These are phyloP conservation scores for Chiroxiphia lanceolata DNA, from an alignment of 2,797 vertebrate species.

Conservation along the genomic window DNA sequence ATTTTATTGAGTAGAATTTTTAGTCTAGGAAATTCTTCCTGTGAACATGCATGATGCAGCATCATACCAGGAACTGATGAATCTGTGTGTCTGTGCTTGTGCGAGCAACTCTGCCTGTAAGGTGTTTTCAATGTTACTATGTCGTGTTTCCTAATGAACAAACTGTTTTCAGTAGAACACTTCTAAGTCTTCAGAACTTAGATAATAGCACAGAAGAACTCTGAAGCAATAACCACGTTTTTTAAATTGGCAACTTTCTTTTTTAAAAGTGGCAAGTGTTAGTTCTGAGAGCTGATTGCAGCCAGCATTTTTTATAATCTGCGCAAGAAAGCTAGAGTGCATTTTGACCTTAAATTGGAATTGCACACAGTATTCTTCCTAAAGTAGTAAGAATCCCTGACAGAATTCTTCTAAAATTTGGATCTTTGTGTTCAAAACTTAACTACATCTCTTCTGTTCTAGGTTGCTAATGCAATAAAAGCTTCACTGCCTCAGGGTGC, in stretches of 20 bases:
- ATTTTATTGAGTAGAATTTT: neutral
- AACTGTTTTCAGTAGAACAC: neutral
- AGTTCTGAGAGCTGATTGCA: neutral
- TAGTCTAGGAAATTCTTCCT: neutral
- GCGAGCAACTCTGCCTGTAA: neutral
- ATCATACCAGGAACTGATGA: neutral
- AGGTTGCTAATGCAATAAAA: conserved; percentile 98
- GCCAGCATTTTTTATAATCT: neutral
- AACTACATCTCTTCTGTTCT: neutral
- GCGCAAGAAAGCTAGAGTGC: neutral
- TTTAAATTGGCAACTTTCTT: neutral
- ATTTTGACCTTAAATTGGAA: neutral
- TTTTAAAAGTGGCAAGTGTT: neutral
- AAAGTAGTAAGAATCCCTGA: neutral
- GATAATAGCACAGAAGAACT: neutral
- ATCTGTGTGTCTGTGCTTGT: neutral
- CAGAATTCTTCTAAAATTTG: neutral
- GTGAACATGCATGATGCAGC: accelerated
- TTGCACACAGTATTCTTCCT: neutral
- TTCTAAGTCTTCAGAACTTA: neutral
- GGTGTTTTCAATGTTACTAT: neutral
- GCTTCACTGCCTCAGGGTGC: conserved; percentile 89
- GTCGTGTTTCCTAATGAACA: neutral
- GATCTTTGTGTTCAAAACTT: conserved; percentile 51
- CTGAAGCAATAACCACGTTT: neutral